Evolutionary conservation across 2,113 vertebrate genomes (phyloP).

Genomic region (Anolis carolinensis): DNA sequence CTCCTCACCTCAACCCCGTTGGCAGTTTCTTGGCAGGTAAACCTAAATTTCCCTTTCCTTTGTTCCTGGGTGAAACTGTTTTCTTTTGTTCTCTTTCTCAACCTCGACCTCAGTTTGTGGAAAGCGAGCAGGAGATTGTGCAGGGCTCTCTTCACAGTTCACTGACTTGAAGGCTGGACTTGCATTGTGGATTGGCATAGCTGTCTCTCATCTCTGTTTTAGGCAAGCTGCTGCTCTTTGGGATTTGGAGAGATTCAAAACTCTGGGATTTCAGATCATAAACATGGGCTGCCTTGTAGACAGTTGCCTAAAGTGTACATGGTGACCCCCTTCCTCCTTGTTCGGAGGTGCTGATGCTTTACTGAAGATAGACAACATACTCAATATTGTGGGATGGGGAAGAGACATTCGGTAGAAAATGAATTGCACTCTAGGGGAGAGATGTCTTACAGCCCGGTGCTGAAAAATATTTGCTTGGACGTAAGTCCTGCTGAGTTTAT

Average conservation of each 20-base stretch:
- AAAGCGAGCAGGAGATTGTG: not conserved
- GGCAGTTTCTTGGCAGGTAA: constrained; percentile 60
- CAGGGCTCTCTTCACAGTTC: constrained; percentile 29
- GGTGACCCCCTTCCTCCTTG: not conserved
- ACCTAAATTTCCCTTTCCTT: not conserved
- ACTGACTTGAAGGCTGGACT: constrained; percentile 29
- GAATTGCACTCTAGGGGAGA: not conserved
- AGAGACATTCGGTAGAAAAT: not conserved
- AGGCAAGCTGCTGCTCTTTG: not conserved
- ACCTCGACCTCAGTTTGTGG: not conserved
- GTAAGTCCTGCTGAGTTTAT: not conserved
- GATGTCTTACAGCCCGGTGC: not conserved
- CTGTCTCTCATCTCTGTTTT: not conserved
- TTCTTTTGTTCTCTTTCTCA: not conserved
- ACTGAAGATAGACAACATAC: not conserved
- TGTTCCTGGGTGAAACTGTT: constrained; percentile 1
- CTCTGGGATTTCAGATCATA: fast-evolving
- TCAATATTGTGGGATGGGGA: fast-evolving
- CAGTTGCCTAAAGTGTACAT: fast-evolving
- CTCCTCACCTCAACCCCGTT: not conserved
- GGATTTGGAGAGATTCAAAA: constrained; percentile 13
- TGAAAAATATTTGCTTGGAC: not conserved
- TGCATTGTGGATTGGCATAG: constrained; percentile 10
- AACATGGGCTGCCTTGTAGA: not conserved
- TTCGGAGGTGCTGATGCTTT: fast-evolving